Percentiles rank a stretch among this genome's conserved stretches.
These are phyloP conservation scores for Heliconius erato DNA, from an alignment of 2,888 invertebrate species.

Conservation along the genomic window DNA sequence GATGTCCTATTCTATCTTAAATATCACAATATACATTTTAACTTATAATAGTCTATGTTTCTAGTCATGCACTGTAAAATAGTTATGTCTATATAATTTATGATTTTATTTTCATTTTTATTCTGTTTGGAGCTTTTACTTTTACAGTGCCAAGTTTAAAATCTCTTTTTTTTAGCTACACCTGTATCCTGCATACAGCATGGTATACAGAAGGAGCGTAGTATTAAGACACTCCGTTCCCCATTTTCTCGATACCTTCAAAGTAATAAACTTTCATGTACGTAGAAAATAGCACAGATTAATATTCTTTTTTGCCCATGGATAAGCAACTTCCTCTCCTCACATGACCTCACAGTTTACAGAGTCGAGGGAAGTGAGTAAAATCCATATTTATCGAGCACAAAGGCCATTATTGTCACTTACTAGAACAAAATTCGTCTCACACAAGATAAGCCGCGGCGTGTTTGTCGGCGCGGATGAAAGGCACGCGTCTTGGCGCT, in stretches of 20 bases:
- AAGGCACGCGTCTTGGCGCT: conserved; percentile 73
- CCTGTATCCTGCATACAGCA: too few relatives aligned
- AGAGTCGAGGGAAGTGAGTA: conserved; percentile 53
- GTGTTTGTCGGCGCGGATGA: conserved; percentile 79
- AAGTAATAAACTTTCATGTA: too few relatives aligned
- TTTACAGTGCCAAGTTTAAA: background rate
- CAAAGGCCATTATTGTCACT: conserved; percentile 82
- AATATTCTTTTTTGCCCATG: conserved; percentile 2
- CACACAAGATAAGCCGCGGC: conserved; percentile 80
- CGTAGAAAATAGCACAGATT: background rate
- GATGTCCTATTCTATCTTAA: conserved; percentile 56
- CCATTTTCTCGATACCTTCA: too few relatives aligned
- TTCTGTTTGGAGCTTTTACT: background rate
- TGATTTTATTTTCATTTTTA: background rate
- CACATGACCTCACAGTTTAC: conserved; percentile 44
- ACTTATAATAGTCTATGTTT: background rate
- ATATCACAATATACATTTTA: background rate
- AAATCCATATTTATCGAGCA: conserved; percentile 76
- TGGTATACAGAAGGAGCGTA: too few relatives aligned
- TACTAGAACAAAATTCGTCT: conserved; percentile 79
- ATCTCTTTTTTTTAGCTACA: too few relatives aligned
- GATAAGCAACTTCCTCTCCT: conserved; percentile 47
- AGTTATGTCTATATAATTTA: background rate
- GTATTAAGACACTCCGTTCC: too few relatives aligned
- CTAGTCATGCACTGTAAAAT: background rate